Evolutionary conservation across 2,113 vertebrate species (phyloP).

Genomic region (Grammomys surdaster): DNA sequence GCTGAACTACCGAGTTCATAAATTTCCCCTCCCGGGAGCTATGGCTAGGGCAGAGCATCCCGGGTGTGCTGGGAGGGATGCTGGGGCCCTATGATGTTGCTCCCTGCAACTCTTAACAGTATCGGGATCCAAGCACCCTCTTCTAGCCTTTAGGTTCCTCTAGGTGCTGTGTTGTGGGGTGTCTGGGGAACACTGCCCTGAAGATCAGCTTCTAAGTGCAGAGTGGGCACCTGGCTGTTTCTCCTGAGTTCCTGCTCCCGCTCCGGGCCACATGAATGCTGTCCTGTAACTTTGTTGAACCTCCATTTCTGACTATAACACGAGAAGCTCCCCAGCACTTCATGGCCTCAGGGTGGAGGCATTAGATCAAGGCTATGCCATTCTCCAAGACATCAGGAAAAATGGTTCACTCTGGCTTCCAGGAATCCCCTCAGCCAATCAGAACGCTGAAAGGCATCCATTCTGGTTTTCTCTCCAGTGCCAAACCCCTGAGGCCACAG

Average conservation of each 20-base stretch:
- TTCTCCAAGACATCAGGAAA: neutral
- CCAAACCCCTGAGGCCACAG: constrained; percentile 18
- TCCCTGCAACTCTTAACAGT: neutral
- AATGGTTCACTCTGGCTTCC: neutral
- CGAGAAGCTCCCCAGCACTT: neutral
- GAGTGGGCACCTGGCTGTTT: neutral
- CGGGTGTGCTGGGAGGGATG: too few relatives aligned
- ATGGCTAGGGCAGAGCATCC: neutral
- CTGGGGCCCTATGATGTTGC: fast-evolving
- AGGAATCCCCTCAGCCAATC: neutral
- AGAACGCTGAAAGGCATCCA: neutral
- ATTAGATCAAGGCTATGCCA: neutral
- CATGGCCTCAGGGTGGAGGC: neutral
- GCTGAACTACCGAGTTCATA: neutral
- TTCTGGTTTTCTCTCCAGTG: fast-evolving
- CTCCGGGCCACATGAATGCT: neutral
- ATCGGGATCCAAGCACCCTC: neutral
- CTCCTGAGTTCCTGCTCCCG: neutral
- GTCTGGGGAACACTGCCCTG: neutral
- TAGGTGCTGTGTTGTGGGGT: neutral
- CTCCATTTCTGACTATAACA: neutral
- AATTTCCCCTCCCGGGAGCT: neutral
- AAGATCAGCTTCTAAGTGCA: neutral
- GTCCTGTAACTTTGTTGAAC: neutral
- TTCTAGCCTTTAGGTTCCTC: neutral